These are phyloP conservation scores for Chelonus insularis DNA, from an alignment of 1,140 invertebrate genomes.

Conservation along the genomic window DNA sequence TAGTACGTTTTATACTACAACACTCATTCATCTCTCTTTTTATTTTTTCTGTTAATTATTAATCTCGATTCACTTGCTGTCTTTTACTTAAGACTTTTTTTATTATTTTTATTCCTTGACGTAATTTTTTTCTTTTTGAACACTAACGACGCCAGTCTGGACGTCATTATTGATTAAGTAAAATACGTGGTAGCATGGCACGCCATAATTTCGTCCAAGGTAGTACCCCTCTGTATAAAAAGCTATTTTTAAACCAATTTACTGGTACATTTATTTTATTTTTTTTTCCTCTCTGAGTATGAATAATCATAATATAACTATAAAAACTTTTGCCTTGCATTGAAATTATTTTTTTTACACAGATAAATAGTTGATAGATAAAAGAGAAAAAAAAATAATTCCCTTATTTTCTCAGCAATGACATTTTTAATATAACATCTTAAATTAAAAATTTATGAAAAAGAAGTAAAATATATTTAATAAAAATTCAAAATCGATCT, in stretches of 20 bases:
- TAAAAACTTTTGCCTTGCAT: too few relatives aligned
- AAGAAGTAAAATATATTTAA: too few relatives aligned
- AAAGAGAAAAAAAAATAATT: too few relatives aligned
- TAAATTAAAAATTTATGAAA: too few relatives aligned
- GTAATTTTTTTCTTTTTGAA: constrained; percentile 13
- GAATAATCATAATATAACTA: too few relatives aligned
- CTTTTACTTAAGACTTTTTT: constrained; percentile 13
- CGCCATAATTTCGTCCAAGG: constrained; percentile 23
- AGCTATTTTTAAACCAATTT: neutral
- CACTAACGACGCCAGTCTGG: constrained; percentile 18
- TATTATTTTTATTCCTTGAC: neutral
- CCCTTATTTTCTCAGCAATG: too few relatives aligned
- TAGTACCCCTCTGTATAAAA: neutral
- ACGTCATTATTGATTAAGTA: constrained; percentile 30
- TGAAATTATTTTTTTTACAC: too few relatives aligned
- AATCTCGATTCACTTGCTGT: neutral
- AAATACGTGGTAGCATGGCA: constrained; percentile 21
- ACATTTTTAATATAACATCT: too few relatives aligned
- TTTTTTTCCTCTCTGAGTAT: too few relatives aligned
- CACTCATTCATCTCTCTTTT: constrained; percentile 16
- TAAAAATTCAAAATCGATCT: too few relatives aligned
- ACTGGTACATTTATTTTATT: too few relatives aligned
- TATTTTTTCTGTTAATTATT: constrained; percentile 3
- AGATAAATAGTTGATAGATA: too few relatives aligned
- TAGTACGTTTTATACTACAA: constrained; percentile 23